These are phyloP conservation scores for Miichthys miiuy DNA, from an alignment of 2,797 vertebrate species.

Conservation along the genomic window DNA sequence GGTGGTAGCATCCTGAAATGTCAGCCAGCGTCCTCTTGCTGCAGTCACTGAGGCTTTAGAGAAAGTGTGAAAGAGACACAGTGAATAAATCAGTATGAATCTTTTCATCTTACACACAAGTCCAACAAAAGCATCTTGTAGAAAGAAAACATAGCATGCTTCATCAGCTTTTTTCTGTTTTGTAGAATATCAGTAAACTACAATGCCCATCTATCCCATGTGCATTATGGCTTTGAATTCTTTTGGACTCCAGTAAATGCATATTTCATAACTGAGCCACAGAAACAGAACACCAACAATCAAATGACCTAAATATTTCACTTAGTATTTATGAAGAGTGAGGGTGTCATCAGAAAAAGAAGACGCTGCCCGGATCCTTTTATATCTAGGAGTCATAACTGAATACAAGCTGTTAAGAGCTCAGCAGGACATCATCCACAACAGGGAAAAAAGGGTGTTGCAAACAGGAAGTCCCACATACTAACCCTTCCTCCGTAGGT, in stretches of 20 bases:
- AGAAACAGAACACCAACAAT: constrained; percentile 52
- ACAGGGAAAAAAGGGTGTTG: constrained; percentile 76
- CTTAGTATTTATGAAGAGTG: constrained; percentile 40
- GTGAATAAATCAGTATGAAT: constrained; percentile 17
- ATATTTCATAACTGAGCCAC: constrained; percentile 68
- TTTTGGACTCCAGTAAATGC: constrained; percentile 50
- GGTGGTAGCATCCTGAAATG: constrained; percentile 75
- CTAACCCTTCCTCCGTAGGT: constrained; percentile 59
- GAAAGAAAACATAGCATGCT: neutral
- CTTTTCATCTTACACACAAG: constrained; percentile 20
- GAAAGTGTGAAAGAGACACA: constrained; percentile 43
- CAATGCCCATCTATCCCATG: neutral
- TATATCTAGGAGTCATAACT: constrained; percentile 50
- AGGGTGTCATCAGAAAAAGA: constrained; percentile 49
- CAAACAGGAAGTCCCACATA: constrained; percentile 81
- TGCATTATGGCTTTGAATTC: constrained; percentile 40
- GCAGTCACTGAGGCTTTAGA: constrained; percentile 69
- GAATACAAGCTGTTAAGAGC: constrained; percentile 45
- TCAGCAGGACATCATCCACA: constrained; percentile 69
- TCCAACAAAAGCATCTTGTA: constrained; percentile 29
- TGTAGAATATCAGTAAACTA: constrained; percentile 24
- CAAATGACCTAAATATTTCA: constrained; percentile 67
- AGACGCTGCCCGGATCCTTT: constrained; percentile 19
- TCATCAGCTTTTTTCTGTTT: neutral
- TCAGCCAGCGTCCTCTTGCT: constrained; percentile 68